phyloP scores from a whole-genome alignment of 2,797 vertebrate genomes.

The Carapus acus region DNA sequence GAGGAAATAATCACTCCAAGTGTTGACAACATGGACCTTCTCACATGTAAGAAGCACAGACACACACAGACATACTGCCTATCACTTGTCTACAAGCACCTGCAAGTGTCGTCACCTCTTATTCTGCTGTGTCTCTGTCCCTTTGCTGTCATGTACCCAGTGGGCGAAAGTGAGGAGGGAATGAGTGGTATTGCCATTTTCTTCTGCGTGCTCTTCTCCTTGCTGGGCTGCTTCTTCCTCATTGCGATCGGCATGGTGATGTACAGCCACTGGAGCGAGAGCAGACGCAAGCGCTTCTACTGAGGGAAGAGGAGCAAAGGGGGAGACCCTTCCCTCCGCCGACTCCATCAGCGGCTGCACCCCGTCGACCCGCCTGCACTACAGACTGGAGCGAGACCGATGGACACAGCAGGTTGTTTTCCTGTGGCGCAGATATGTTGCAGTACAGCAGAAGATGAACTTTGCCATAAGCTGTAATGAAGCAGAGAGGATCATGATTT shows the following conservation, averaged over 20 bases:
- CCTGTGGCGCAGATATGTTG: constrained; percentile 12
- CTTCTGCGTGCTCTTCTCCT: constrained; percentile 86
- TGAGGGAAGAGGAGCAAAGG: constrained; percentile 59
- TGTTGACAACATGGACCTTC: constrained; percentile 87
- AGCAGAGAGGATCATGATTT: constrained; percentile 20
- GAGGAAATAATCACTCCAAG: constrained; percentile 86
- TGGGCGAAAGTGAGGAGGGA: constrained; percentile 66
- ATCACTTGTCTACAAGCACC: no score
- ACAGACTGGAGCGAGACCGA: constrained; percentile 12
- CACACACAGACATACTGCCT: neutral
- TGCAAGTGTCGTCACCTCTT: neutral
- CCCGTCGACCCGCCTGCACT: constrained; percentile 11
- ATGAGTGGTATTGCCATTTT: constrained; percentile 85
- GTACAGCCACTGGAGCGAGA: constrained; percentile 92
- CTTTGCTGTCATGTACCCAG: constrained; percentile 51
- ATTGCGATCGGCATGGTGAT: constrained; percentile 82
- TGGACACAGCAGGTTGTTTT: constrained; percentile 14
- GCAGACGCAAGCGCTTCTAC: constrained; percentile 91
- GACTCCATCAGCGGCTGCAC: neutral
- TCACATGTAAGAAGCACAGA: constrained; percentile 61
- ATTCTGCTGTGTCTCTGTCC: neutral
- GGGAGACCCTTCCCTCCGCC: neutral
- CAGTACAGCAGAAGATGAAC: constrained; percentile 20
- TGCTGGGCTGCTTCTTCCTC: constrained; percentile 86
- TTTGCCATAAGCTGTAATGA: constrained; percentile 18